Conservation (phyloP, 2,888 invertebrate species). For the Volucella bombylans region DNA sequence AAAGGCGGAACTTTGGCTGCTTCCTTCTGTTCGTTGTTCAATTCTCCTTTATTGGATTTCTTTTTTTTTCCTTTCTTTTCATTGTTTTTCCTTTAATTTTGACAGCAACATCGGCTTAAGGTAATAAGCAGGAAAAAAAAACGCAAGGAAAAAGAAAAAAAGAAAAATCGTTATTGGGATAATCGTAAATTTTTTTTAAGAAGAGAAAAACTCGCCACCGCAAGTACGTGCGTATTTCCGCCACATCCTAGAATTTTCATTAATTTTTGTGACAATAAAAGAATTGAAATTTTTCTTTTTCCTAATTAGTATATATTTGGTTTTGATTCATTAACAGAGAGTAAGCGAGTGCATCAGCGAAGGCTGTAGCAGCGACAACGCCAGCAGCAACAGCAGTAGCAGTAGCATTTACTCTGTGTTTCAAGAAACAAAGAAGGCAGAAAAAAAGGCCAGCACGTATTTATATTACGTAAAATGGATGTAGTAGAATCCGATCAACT, state of each 20-base stretch:
- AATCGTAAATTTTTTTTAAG: slow-evolving; percentile 11
- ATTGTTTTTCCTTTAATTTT: slow-evolving; percentile 31
- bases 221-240: slow-evolving; percentile 34
- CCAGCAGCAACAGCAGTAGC: slow-evolving; percentile 16
- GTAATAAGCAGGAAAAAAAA: too few species aligned
- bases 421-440: slow-evolving; percentile 67
- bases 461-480: slow-evolving; percentile 74
- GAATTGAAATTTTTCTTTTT: slow-evolving; percentile 11
- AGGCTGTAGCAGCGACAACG: slow-evolving; percentile 24
- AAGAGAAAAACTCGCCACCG: slow-evolving; percentile 22
- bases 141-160: slow-evolving; percentile 7
- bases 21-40: slow-evolving; percentile 42
- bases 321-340: slow-evolving; percentile 51
- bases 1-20: slow-evolving; percentile 50
- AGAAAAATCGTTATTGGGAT: slow-evolving; percentile 46
- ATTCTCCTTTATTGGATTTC: slow-evolving; percentile 28
- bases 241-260: slow-evolving; percentile 37
- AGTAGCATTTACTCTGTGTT: slow-evolving; percentile 64
- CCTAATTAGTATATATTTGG: slow-evolving; percentile 14
- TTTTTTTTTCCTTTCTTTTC: slow-evolving; percentile 17
- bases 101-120: slow-evolving; percentile 39
- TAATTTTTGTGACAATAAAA: slow-evolving; percentile 10
- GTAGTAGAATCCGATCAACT: slow-evolving; percentile 82
- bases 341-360: slow-evolving; percentile 27
- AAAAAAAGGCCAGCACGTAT: slow-evolving; percentile 61